Evolutionary conservation across 2,797 vertebrate species (phyloP).

Genomic region (Acridotheres tristis): DNA sequence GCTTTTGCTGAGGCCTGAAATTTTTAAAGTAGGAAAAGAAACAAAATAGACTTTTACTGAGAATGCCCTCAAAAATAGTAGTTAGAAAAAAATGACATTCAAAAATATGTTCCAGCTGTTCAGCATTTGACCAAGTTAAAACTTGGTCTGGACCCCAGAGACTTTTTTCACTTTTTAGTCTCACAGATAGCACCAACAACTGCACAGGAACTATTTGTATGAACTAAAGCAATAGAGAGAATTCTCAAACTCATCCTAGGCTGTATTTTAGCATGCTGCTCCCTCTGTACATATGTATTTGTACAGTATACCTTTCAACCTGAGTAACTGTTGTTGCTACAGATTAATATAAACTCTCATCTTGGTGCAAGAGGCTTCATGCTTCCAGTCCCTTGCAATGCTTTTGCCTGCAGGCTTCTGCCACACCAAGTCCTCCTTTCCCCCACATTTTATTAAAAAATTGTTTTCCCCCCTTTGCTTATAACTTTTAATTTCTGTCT

Average conservation of each 20-base stretch:
- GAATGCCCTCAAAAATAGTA: not conserved
- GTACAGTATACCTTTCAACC: not conserved
- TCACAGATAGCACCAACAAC: not conserved
- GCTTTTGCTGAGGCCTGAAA: not conserved
- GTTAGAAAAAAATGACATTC: not conserved
- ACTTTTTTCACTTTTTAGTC: not conserved
- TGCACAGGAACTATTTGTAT: not conserved
- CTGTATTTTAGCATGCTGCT: not conserved
- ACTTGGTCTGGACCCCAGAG: not conserved
- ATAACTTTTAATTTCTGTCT: constrained; percentile 62
- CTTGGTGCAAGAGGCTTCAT: not conserved
- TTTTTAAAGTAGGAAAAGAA: not conserved
- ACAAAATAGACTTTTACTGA: not conserved
- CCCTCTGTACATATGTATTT: not conserved
- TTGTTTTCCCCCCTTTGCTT: not conserved
- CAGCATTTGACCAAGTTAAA: not conserved
- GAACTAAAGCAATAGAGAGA: not conserved
- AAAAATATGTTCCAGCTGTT: not conserved
- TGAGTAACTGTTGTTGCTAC: not conserved
- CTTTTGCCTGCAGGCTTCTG: not conserved
- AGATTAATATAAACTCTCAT: not conserved
- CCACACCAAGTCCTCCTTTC: not conserved
- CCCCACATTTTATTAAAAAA: constrained; percentile 33
- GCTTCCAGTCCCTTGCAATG: not conserved
- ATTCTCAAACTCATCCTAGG: not conserved